phyloP scores from a whole-genome alignment of 2,113 vertebrate genomes.

The Catagonus wagneri region DNA sequence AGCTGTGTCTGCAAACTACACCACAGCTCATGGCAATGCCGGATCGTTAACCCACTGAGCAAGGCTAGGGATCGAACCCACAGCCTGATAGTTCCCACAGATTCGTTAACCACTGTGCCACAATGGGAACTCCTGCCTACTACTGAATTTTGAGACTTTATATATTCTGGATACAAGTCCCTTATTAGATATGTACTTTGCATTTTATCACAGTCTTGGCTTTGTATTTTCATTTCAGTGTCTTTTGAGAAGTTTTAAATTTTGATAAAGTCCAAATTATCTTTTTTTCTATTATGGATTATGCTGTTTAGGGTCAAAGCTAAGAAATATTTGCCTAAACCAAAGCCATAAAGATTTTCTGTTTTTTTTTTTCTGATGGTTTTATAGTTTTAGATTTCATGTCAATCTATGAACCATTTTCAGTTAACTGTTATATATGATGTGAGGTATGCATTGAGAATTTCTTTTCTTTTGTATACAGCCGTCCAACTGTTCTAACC shows the following conservation, averaged over 20 bases:
- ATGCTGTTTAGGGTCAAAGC: neutral
- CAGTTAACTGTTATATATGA: neutral
- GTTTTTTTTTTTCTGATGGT: neutral
- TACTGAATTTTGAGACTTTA: neutral
- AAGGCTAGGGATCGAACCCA: no score
- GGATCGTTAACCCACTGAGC: no score
- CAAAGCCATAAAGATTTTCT: neutral
- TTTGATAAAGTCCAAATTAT: neutral
- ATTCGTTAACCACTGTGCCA: no score
- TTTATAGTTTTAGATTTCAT: neutral
- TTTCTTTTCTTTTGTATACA: neutral
- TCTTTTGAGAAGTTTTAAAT: neutral
- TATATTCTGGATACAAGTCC: neutral
- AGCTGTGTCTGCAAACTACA: no score
- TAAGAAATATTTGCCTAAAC: neutral
- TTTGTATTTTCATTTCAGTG: neutral
- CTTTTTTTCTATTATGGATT: neutral
- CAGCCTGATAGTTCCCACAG: no score
- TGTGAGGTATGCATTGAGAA: neutral
- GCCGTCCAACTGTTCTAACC: neutral
- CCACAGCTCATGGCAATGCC: no score
- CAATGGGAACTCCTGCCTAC: no score
- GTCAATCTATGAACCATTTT: neutral
- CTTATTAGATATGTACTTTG: neutral
- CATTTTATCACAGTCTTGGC: neutral